These are phyloP conservation scores for Caenorhabditis sinica DNA, from an alignment of 2,888 invertebrate genomes.

Conservation along the genomic window DNA sequence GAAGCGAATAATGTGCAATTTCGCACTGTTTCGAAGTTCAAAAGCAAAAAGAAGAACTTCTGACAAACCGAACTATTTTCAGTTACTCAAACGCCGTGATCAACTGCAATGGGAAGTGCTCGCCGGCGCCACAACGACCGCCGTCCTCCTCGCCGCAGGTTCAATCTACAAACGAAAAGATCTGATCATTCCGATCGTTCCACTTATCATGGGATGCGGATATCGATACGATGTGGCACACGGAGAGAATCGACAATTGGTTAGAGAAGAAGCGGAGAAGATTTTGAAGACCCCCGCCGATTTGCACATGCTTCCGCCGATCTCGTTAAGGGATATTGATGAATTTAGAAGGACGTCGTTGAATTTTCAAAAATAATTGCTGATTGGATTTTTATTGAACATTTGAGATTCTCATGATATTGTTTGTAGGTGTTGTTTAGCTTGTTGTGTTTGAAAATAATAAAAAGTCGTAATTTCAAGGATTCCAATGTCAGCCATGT, in stretches of 20 bases:
- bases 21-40: not conserved
- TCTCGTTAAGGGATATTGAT: constrained; percentile 69
- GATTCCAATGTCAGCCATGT: too few species aligned
- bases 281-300: constrained; percentile 42
- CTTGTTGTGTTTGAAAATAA: not conserved
- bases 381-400: not conserved
- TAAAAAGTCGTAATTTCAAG: too few species aligned
- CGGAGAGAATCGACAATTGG: constrained; percentile 64
- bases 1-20: not conserved
- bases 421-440: not conserved
- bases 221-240: constrained; percentile 75
- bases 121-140: constrained; percentile 70
- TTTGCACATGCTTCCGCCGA: constrained; percentile 55
- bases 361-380: constrained; percentile 24
- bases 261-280: constrained; percentile 66
- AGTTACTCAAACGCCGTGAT: constrained; percentile 68
- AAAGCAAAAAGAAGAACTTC: too few species aligned
- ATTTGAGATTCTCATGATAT: not conserved
- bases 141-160: constrained; percentile 66
- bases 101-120: constrained; percentile 74
- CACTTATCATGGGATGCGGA: constrained; percentile 75
- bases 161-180: constrained; percentile 72
- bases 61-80: constrained; percentile 19
- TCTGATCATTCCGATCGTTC: constrained; percentile 76
- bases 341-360: constrained; percentile 40